These are phyloP conservation scores for Sebastes cheni DNA, from an alignment of 2,797 vertebrate species.

Conservation along the genomic window DNA sequence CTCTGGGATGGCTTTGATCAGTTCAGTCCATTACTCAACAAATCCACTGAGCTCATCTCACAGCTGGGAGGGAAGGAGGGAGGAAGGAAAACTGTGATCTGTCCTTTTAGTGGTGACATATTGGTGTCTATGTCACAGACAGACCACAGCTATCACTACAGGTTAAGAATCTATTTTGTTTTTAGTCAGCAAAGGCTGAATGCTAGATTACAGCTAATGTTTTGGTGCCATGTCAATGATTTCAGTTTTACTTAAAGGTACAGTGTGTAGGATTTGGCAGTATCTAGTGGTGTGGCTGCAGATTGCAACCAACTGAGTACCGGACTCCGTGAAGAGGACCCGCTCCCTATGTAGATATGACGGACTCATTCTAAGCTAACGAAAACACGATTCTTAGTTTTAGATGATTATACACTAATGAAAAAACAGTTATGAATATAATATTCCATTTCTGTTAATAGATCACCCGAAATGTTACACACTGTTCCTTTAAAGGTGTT, in stretches of 20 bases:
- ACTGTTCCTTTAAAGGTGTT: not conserved
- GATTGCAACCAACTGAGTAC: too few relatives aligned
- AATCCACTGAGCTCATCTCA: slow-evolving; percentile 60
- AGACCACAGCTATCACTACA: not conserved
- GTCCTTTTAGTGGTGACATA: not conserved
- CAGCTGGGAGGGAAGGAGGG: not conserved
- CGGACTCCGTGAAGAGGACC: too few relatives aligned
- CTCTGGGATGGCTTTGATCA: slow-evolving; percentile 53
- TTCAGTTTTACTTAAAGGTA: not conserved
- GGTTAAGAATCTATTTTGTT: not conserved
- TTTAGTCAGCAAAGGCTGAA: not conserved
- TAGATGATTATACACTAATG: too few relatives aligned
- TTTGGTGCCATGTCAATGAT: not conserved
- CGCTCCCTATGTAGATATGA: too few relatives aligned
- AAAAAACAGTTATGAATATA: too few relatives aligned
- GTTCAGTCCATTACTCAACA: slow-evolving; percentile 55
- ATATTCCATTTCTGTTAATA: too few relatives aligned
- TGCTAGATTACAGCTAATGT: too few relatives aligned
- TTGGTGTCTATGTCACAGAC: slow-evolving; percentile 12
- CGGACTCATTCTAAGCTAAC: too few relatives aligned
- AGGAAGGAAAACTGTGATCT: slow-evolving; percentile 14
- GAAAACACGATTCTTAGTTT: too few relatives aligned
- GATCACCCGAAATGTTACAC: too few relatives aligned
- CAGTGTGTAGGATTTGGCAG: too few relatives aligned
- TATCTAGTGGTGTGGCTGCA: too few relatives aligned